Percentiles rank a stretch among this genome's conserved stretches.
Evolutionary conservation across 2,113 vertebrate species (phyloP).

Genomic region (Redunca redunca): DNA sequence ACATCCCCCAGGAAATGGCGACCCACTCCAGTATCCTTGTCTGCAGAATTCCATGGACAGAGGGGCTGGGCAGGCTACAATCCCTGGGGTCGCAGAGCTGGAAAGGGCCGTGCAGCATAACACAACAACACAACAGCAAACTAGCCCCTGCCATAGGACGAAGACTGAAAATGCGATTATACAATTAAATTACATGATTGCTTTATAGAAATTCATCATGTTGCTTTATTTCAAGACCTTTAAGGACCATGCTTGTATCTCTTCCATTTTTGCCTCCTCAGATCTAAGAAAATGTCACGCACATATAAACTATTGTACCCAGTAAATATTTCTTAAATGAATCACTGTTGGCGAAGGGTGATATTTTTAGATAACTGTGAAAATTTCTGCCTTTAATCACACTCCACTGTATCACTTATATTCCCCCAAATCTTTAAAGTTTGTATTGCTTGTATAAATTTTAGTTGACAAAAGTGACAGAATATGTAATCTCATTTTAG

Average conservation of each 20-base stretch:
- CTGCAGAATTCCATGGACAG: background rate
- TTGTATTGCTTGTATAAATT: background rate
- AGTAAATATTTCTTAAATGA: background rate
- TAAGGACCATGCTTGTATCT: background rate
- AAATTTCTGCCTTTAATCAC: background rate
- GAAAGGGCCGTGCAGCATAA: background rate
- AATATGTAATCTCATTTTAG: background rate
- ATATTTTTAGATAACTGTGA: background rate
- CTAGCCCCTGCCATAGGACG: background rate
- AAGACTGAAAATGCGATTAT: background rate
- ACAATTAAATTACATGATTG: background rate
- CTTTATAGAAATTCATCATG: background rate
- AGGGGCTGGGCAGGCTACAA: background rate
- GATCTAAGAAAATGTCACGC: background rate
- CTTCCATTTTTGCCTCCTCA: background rate
- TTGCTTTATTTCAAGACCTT: background rate
- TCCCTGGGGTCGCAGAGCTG: background rate
- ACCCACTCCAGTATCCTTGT: background rate
- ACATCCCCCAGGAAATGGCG: background rate
- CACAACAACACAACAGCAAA: background rate
- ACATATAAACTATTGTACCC: background rate
- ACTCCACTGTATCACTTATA: background rate
- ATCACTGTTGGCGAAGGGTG: background rate
- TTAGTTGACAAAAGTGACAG: background rate
- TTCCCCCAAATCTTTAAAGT: background rate